These are phyloP conservation scores for Drosophila teissieri DNA, from an alignment of 1,140 invertebrate species.

Conservation along the genomic window DNA sequence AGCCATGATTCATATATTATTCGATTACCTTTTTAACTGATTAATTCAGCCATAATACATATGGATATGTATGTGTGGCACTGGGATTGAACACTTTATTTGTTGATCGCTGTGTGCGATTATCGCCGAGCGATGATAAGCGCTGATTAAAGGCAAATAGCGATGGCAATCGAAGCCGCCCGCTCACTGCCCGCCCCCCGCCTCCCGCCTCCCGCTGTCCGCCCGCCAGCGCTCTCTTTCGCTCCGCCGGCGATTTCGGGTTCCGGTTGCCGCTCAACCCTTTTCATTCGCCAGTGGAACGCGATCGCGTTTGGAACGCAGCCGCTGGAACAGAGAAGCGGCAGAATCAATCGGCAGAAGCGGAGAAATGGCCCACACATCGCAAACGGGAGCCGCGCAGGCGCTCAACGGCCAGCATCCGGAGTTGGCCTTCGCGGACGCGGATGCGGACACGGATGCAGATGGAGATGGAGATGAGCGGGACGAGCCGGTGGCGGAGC, in stretches of 20 bases:
- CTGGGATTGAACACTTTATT: too few relatives aligned
- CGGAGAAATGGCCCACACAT: background rate
- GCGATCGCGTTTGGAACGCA: constrained; percentile 30
- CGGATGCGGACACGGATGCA: constrained; percentile 27
- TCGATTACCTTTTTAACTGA: too few relatives aligned
- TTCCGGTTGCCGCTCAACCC: constrained; percentile 24
- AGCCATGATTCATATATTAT: background rate
- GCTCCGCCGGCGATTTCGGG: constrained; percentile 16
- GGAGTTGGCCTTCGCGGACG: constrained; percentile 55
- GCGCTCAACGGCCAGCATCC: constrained; percentile 47
- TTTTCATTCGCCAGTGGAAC: constrained; percentile 36
- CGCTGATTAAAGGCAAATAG: constrained; percentile 70
- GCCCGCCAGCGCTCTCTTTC: background rate
- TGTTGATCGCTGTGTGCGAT: constrained; percentile 34
- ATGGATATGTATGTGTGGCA: too few relatives aligned
- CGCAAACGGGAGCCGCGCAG: constrained; percentile 46
- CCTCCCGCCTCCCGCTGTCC: background rate
- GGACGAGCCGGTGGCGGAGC: background rate
- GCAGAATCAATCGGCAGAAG: background rate
- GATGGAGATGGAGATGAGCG: constrained; percentile 3
- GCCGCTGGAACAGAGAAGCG: constrained; percentile 18
- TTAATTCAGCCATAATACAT: too few relatives aligned
- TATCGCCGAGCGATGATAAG: constrained; percentile 70
- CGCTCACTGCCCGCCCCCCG: background rate
- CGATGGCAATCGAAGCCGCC: constrained; percentile 48